These are phyloP conservation scores for Ceratothoa steindachneri DNA, from an alignment of 2,888 invertebrate species.

Conservation along the genomic window DNA sequence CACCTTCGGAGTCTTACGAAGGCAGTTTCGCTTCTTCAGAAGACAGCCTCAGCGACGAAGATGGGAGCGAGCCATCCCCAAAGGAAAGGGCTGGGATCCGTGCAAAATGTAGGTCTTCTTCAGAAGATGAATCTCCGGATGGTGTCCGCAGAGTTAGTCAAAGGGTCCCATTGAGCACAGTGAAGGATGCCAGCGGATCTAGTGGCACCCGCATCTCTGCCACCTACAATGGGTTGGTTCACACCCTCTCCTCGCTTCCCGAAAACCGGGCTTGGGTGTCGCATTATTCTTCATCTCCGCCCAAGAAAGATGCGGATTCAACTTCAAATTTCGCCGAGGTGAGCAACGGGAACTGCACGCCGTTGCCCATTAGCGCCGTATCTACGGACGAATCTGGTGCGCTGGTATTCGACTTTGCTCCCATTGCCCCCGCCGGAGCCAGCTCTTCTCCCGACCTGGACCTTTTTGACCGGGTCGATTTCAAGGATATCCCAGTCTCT, in stretches of 20 bases:
- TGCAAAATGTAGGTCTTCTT: background rate
- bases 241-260: background rate
- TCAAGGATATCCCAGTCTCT: background rate
- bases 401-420: background rate
- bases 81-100: background rate
- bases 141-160: background rate
- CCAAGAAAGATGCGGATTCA: too few species aligned
- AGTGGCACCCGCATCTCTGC: too few species aligned
- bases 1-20: background rate
- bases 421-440: too few species aligned
- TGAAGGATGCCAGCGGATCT: background rate
- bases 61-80: background rate
- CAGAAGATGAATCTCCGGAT: background rate
- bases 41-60: background rate
- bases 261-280: too few species aligned
- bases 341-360: background rate
- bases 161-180: background rate
- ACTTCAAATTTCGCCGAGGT: background rate
- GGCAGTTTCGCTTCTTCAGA: background rate
- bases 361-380: background rate
- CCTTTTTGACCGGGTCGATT: background rate
- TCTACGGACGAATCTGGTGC: slow-evolving; percentile 1
- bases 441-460: too few species aligned
- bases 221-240: background rate
- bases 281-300: too few species aligned